Percentiles rank a stretch among this genome's conserved stretches.
Conservation (phyloP, 2,113 vertebrate species). For the Bungarus multicinctus region DNA sequence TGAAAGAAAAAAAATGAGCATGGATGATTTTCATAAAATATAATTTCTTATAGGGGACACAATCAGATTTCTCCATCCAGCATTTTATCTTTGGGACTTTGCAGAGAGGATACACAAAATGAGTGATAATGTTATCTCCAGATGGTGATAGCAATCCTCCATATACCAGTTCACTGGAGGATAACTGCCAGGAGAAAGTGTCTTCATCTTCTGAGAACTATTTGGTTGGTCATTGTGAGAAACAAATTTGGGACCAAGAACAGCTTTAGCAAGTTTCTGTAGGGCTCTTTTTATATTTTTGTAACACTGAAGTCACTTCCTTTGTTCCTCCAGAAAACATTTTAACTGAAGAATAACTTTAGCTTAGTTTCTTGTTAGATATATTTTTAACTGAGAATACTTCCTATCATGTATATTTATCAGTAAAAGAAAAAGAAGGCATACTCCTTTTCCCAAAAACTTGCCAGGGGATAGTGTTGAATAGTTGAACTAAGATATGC, state of each 20-base stretch:
- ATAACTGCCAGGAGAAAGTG: background rate
- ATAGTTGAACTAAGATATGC: conserved; percentile 27
- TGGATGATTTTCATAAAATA: background rate
- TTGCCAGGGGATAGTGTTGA: conserved; percentile 4
- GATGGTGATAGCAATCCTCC: background rate
- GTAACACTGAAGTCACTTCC: background rate
- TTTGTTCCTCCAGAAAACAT: background rate
- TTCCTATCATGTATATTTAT: background rate
- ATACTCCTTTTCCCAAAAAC: conserved; percentile 4
- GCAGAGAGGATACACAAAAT: background rate
- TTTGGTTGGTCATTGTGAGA: background rate
- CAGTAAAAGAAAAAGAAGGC: background rate
- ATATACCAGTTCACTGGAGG: background rate
- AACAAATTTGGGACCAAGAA: background rate
- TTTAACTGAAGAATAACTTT: background rate
- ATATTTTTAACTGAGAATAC: background rate
- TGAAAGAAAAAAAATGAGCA: background rate
- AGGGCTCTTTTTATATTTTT: background rate
- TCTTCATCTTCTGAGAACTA: background rate
- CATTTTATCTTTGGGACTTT: background rate
- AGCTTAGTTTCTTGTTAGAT: background rate
- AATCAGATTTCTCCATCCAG: background rate
- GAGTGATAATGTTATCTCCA: background rate
- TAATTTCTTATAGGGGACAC: background rate
- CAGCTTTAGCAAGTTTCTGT: background rate